These are phyloP conservation scores for Misgurnus mizolepis DNA, from an alignment of 2,113 vertebrate genomes.

Conservation along the genomic window DNA sequence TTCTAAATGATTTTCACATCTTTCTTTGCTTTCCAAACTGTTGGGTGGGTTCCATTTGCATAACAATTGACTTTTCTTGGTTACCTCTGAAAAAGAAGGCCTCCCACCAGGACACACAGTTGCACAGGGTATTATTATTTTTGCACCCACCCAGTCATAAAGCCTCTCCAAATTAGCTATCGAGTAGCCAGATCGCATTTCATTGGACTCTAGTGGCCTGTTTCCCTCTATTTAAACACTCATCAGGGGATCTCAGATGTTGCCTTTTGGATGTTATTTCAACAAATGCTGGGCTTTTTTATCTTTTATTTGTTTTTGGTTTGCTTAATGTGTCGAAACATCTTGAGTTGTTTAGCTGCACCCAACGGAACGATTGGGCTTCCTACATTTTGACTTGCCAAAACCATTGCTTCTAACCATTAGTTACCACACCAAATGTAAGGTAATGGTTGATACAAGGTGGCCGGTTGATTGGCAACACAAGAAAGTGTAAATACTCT, in stretches of 20 bases:
- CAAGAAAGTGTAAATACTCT: constrained; percentile 6
- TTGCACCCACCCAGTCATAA: constrained; percentile 19
- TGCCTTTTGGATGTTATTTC: neutral
- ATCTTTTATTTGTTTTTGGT: neutral
- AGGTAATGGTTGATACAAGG: neutral
- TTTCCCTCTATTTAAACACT: constrained; percentile 8
- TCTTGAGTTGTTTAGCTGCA: constrained; percentile 10
- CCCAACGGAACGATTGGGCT: neutral
- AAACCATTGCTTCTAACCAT: neutral
- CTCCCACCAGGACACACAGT: neutral
- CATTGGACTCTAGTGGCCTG: constrained; percentile 39
- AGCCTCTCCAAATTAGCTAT: constrained; percentile 31
- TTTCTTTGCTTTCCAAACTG: neutral
- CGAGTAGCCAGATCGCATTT: constrained; percentile 46
- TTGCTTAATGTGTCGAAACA: neutral
- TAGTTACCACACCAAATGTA: neutral
- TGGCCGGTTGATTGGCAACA: neutral
- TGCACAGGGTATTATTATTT: constrained; percentile 28
- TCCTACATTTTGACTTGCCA: neutral
- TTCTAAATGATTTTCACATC: neutral
- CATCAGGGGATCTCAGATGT: neutral
- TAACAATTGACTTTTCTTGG: constrained; percentile 20
- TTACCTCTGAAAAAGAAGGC: neutral
- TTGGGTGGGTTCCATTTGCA: constrained; percentile 33
- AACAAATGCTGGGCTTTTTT: neutral